Percentiles rank a stretch among this genome's conserved stretches.
These are phyloP conservation scores for Mormyrus lacerda DNA, from an alignment of 2,113 vertebrate genomes.

Conservation along the genomic window DNA sequence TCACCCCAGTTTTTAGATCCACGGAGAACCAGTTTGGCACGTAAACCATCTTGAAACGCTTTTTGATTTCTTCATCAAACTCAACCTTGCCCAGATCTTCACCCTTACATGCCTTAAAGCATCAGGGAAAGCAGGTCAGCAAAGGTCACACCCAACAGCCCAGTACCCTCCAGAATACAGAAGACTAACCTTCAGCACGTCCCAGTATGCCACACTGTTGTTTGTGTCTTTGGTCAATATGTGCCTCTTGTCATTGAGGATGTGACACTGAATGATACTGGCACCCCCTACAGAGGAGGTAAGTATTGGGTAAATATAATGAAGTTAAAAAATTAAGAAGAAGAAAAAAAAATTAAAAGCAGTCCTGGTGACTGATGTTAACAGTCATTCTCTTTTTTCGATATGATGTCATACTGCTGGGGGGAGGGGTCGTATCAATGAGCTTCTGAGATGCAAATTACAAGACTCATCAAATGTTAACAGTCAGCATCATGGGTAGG, in stretches of 20 bases:
- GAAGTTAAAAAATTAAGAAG: no score
- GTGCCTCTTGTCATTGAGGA: conserved; percentile 97
- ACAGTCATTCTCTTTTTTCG: background rate
- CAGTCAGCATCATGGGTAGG: background rate
- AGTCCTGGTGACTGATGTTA: background rate
- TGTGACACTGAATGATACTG: conserved; percentile 98
- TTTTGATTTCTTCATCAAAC: conserved; percentile 98
- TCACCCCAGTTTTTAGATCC: conserved; percentile 97
- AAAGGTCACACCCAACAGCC: background rate
- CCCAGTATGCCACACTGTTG: conserved; percentile 96
- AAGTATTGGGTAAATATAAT: background rate
- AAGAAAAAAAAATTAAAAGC: no score
- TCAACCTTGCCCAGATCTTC: conserved; percentile 97
- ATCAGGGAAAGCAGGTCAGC: background rate
- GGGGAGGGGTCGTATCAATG: background rate
- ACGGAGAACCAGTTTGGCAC: conserved; percentile 99
- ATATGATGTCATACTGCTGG: background rate
- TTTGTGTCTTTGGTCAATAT: conserved; percentile 99
- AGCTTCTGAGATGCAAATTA: background rate
- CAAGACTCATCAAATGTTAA: background rate
- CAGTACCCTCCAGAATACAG: background rate
- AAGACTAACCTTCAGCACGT: conserved; percentile 83
- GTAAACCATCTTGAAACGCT: conserved; percentile 98
- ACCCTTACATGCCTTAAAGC: conserved; percentile 84
- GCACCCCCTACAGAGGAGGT: conserved; percentile 74